Percentiles rank a stretch among this genome's conserved stretches.
Conservation (phyloP, 1,140 invertebrate species). For the Neodiprion fabricii region DNA sequence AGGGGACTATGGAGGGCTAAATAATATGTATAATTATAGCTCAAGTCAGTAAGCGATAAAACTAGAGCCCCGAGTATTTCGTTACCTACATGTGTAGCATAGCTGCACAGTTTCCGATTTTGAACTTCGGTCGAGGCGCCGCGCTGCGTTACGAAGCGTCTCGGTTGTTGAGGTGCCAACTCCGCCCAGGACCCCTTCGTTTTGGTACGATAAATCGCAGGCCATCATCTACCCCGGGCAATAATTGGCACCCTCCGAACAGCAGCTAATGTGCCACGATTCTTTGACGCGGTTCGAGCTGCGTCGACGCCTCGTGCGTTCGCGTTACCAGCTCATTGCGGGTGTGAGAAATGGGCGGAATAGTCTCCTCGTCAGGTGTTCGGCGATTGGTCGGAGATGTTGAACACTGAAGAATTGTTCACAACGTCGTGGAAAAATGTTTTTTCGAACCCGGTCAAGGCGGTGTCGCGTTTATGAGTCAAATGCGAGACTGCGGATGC, state of each 20-base stretch:
- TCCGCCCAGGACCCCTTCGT: background rate
- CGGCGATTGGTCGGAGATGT: no score
- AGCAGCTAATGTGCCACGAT: conserved; percentile 4
- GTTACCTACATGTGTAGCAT: background rate
- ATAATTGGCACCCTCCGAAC: background rate
- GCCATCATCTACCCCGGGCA: background rate
- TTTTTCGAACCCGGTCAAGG: no score
- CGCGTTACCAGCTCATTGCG: no score
- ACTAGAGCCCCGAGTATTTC: background rate
- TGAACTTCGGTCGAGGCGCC: background rate
- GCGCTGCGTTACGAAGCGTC: no score
- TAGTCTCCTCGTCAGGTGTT: no score
- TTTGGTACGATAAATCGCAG: conserved; percentile 1
- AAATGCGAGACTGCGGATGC: no score
- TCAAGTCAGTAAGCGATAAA: conserved; percentile 5
- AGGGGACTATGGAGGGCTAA: no score
- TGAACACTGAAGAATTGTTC: no score
- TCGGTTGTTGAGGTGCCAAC: background rate
- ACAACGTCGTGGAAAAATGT: no score
- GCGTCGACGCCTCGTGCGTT: background rate
- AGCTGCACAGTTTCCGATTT: background rate
- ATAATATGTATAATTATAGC: background rate
- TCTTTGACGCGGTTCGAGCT: background rate
- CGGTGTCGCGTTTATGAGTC: no score
- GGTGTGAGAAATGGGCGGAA: no score